Evolutionary conservation across 2,888 invertebrate species (phyloP).

Genomic region (Troides aeacus): DNA sequence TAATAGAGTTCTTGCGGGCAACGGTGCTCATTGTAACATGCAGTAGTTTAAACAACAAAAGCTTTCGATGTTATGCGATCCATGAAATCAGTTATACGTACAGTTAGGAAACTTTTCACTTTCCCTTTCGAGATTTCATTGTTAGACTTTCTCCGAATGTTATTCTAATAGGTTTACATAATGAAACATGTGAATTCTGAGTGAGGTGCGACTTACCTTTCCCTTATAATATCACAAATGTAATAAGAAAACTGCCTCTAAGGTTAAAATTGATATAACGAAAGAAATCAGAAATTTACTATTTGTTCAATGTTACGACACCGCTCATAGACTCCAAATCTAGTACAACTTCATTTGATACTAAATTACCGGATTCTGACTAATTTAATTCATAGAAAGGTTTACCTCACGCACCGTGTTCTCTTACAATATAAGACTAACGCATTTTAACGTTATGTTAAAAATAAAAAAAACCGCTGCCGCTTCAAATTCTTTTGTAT

Average conservation of each 20-base stretch:
- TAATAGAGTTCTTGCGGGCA: slow-evolving; percentile 15
- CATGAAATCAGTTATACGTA: neutral
- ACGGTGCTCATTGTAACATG: slow-evolving; percentile 6
- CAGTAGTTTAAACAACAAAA: slow-evolving; percentile 1
- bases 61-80: slow-evolving; percentile 1
- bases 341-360: neutral
- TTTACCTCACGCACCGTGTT: too few relatives aligned
- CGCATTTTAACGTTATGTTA: too few relatives aligned
- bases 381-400: neutral
- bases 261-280: neutral
- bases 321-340: neutral
- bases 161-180: slow-evolving; percentile 2
- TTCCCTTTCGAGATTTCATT: neutral
- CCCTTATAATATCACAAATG: neutral
- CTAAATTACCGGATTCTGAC: neutral
- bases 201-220: neutral
- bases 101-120: neutral
- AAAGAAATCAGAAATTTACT: neutral
- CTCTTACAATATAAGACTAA: too few relatives aligned
- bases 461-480: too few relatives aligned
- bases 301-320: neutral
- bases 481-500: too few relatives aligned
- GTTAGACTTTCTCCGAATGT: neutral
- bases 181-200: neutral
- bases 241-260: neutral